Conservation (phyloP, 2,888 invertebrate genomes). For the Cantharis rufa region DNA sequence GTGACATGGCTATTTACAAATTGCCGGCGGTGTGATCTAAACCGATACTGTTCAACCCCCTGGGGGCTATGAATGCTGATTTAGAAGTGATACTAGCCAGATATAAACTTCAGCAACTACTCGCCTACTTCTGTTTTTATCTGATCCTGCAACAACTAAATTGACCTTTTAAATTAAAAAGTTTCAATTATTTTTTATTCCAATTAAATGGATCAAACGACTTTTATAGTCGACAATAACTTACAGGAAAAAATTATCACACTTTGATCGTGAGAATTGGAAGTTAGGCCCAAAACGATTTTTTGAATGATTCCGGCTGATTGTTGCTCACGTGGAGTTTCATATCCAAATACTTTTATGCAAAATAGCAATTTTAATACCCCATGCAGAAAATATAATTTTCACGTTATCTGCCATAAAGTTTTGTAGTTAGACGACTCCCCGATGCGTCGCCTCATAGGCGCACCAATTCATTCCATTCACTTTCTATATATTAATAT, state of each 20-base stretch:
- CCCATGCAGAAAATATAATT: not conserved
- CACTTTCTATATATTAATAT: too few relatives aligned
- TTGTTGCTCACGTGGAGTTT: not conserved
- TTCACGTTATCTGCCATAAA: not conserved
- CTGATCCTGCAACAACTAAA: constrained; percentile 10
- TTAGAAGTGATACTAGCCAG: constrained; percentile 21
- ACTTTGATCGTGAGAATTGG: not conserved
- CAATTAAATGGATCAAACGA: not conserved
- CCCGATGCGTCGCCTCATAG: too few relatives aligned
- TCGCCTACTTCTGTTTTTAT: constrained; percentile 12
- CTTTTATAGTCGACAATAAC: not conserved
- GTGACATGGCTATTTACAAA: constrained; percentile 55
- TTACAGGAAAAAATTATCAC: not conserved
- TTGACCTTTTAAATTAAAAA: not conserved
- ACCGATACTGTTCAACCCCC: constrained; percentile 43
- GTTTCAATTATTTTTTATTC: not conserved
- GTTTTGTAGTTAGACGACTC: too few relatives aligned
- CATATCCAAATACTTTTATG: not conserved
- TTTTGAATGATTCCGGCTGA: not conserved
- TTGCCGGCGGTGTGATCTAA: constrained; percentile 51
- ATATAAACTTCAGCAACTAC: constrained; percentile 13
- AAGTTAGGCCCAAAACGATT: not conserved
- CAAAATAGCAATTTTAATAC: not conserved
- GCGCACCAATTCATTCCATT: too few relatives aligned
- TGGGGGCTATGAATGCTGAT: constrained; percentile 30